Evolutionary conservation across 2,888 invertebrate genomes (phyloP).

Genomic region (Leptogaster cylindrica): DNA sequence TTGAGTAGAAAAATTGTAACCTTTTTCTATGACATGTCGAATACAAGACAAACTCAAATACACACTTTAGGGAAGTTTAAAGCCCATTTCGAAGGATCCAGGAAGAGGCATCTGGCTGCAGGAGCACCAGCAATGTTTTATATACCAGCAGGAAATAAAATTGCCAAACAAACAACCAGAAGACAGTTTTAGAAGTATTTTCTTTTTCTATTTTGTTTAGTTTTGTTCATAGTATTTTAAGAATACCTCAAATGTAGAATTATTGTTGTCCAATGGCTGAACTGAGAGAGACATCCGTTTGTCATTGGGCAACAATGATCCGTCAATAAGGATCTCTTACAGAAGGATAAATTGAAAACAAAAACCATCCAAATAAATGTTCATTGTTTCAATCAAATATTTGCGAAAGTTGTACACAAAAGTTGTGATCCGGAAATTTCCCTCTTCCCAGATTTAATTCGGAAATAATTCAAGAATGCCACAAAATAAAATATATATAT

Average conservation of each 20-base stretch:
- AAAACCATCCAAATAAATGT: slow-evolving; percentile 1
- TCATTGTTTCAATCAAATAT: slow-evolving; percentile 19
- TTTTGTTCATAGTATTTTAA: no score
- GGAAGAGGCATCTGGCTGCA: background rate
- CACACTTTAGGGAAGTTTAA: slow-evolving; percentile 25
- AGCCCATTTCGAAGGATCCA: background rate
- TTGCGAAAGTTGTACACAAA: slow-evolving; percentile 2
- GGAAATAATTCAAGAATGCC: slow-evolving; percentile 46
- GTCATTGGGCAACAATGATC: slow-evolving; percentile 21
- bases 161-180: slow-evolving; percentile 32
- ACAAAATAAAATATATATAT: no score
- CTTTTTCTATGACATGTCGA: slow-evolving; percentile 26
- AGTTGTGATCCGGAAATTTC: slow-evolving; percentile 6
- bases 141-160: slow-evolving; percentile 8
- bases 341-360: slow-evolving; percentile 7
- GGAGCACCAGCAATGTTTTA: background rate
- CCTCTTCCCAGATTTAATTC: slow-evolving; percentile 41
- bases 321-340: slow-evolving; percentile 5
- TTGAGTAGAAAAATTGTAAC: slow-evolving; percentile 20
- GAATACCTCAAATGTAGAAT: slow-evolving; percentile 23
- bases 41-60: slow-evolving; percentile 29
- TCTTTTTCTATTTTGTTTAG: no score
- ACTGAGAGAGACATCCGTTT: background rate
- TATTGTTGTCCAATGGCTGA: slow-evolving; percentile 20
- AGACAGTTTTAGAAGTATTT: slow-evolving; percentile 13